Evolutionary conservation across 2,113 vertebrate genomes (phyloP).

Genomic region (Deroptyus accipitrinus): DNA sequence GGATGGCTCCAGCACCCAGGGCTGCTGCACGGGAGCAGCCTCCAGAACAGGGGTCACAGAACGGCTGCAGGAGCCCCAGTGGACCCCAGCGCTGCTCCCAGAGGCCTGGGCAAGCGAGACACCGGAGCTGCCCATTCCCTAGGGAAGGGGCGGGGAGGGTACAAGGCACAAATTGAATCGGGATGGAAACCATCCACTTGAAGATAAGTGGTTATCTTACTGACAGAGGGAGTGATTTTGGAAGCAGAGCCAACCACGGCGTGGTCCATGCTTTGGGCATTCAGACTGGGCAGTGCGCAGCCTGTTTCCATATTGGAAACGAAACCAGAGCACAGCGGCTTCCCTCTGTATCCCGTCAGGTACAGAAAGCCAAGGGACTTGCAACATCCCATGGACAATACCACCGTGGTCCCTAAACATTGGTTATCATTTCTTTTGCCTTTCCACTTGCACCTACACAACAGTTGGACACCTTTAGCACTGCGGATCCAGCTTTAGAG

Average conservation of each 20-base stretch:
- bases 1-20: background rate
- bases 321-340: background rate
- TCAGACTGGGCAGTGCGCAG: background rate
- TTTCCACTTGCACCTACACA: background rate
- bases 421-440: background rate
- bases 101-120: background rate
- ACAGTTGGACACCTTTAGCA: background rate
- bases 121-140: background rate
- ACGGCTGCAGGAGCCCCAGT: background rate
- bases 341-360: background rate
- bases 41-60: background rate
- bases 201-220: background rate
- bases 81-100: background rate
- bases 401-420: background rate
- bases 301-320: fast-evolving
- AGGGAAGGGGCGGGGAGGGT: background rate
- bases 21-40: background rate
- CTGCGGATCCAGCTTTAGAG: background rate
- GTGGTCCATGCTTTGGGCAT: background rate
- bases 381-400: background rate
- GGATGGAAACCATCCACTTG: background rate
- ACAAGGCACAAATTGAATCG: constrained; percentile 16
- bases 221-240: background rate
- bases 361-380: background rate
- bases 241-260: background rate